Percentiles rank a stretch among this genome's conserved stretches.
Evolutionary conservation across 2,113 vertebrate species (phyloP).

Genomic region (Oncorhynchus gorbuscha): DNA sequence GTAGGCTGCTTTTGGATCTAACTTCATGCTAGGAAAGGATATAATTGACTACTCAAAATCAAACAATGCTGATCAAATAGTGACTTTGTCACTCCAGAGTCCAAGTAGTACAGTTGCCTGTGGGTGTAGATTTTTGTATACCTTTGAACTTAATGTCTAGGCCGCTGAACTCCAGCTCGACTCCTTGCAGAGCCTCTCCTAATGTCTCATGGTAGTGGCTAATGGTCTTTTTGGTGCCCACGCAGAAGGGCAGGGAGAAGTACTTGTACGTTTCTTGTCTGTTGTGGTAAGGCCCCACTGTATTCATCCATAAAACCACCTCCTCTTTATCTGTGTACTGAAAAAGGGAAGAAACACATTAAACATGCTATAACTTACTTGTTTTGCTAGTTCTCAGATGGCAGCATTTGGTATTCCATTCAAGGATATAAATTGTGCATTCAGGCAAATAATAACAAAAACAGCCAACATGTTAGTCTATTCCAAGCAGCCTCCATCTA

Average conservation of each 20-base stretch:
- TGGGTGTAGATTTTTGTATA: conserved; percentile 45
- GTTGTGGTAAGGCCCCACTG: conserved; percentile 98
- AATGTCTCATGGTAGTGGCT: conserved; percentile 98
- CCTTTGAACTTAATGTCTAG: conserved; percentile 98
- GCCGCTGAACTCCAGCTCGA: conserved; percentile 97
- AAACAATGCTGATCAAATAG: too few relatives aligned
- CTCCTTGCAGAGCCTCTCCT: conserved; percentile 97
- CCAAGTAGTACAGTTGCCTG: too few relatives aligned
- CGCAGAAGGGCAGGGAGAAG: conserved; percentile 97
- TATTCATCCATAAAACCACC: conserved; percentile 99
- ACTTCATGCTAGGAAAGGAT: too few relatives aligned
- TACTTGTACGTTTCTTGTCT: conserved; percentile 99
- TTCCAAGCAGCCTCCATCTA: too few relatives aligned
- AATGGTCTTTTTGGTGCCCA: conserved; percentile 96
- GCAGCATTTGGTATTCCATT: not conserved
- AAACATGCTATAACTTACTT: conserved; percentile 5
- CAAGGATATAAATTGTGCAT: too few relatives aligned
- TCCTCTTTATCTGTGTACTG: conserved; percentile 97
- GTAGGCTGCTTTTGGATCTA: too few relatives aligned
- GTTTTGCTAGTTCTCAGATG: not conserved
- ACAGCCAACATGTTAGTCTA: too few relatives aligned
- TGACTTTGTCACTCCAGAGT: too few relatives aligned
- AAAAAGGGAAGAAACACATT: conserved; percentile 36
- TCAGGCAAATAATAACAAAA: too few relatives aligned
- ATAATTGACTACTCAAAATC: too few relatives aligned